phyloP scores from a whole-genome alignment of 2,113 vertebrate genomes.

The Danionella cerebrum region DNA sequence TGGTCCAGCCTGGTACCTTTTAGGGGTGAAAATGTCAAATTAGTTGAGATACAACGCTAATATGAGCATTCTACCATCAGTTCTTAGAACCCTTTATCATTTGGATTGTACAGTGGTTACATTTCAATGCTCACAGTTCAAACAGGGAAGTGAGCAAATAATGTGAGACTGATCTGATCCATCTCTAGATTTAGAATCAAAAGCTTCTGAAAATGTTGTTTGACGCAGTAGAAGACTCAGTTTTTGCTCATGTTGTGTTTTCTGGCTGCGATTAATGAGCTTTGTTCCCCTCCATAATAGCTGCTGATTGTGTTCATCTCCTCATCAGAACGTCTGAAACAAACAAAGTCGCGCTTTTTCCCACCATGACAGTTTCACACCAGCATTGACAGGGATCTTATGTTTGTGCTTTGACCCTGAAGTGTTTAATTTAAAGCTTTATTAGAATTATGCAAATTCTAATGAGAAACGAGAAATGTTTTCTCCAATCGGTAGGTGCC shows the following conservation, averaged over 20 bases:
- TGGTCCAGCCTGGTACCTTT: too few species aligned
- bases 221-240: background rate
- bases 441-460: conserved; percentile 20
- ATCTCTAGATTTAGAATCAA: background rate
- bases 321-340: conserved; percentile 32
- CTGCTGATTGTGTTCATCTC: conserved; percentile 33
- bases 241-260: background rate
- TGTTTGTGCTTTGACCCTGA: conserved; percentile 5
- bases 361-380: conserved; percentile 10
- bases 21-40: too few species aligned
- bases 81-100: too few species aligned
- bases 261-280: conserved; percentile 24
- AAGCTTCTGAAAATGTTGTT: background rate
- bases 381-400: background rate
- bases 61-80: too few species aligned
- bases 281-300: conserved; percentile 27
- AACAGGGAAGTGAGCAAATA: too few species aligned
- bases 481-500: background rate
- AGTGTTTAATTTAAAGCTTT: conserved; percentile 19
- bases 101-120: too few species aligned
- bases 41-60: too few species aligned
- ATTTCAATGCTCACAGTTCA: too few species aligned
- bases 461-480: background rate
- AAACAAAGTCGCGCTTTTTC: conserved; percentile 33
- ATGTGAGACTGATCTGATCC: background rate